phyloP scores from a whole-genome alignment of 2,113 vertebrate species.

The Pelusios castaneus region DNA sequence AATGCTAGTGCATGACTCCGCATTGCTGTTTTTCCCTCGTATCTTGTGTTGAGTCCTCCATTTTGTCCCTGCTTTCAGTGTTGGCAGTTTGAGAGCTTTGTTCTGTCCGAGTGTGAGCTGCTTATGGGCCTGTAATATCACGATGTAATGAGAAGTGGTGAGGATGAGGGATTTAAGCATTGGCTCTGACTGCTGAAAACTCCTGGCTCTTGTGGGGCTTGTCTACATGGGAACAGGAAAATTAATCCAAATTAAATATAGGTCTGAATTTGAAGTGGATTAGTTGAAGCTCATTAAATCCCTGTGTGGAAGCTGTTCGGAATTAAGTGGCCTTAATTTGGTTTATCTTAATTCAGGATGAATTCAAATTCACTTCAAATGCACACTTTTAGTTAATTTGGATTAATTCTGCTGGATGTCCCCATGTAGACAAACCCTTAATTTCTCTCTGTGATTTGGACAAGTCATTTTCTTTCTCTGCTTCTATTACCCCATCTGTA shows the following conservation, averaged over 20 bases:
- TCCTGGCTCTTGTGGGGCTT: neutral
- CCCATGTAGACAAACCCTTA: neutral
- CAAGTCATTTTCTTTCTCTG: neutral
- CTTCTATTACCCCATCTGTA: neutral
- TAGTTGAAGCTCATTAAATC: neutral
- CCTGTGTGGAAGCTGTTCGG: neutral
- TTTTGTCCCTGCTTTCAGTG: rapidly evolving
- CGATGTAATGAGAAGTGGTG: rapidly evolving
- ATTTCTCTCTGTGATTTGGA: neutral
- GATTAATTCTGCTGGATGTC: neutral
- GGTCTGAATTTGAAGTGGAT: neutral
- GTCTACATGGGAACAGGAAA: neutral
- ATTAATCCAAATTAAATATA: neutral
- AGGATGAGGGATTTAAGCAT: neutral
- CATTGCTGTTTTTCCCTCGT: neutral
- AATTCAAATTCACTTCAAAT: neutral
- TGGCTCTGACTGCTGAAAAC: neutral
- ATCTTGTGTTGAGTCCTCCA: neutral
- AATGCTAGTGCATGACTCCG: neutral
- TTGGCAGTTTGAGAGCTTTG: neutral
- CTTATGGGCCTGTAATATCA: neutral
- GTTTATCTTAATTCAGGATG: neutral
- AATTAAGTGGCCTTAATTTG: neutral
- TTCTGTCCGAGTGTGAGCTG: neutral
- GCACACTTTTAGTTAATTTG: neutral